phyloP scores from a whole-genome alignment of 1,140 invertebrate genomes.

The Drosophila truncata region DNA sequence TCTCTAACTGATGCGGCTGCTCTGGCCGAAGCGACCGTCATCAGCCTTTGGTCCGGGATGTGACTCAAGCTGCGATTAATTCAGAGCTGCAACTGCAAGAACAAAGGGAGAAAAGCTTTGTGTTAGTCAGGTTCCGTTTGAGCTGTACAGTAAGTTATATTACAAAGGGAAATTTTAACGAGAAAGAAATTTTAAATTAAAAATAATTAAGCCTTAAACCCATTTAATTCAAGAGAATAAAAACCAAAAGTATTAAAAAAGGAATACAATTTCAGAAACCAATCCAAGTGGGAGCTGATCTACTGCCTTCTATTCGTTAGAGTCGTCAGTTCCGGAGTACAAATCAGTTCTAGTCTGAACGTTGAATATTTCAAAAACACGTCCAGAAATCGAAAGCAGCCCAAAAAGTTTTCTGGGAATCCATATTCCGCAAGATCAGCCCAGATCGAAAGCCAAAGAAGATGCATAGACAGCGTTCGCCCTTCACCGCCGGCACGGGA shows the following conservation, averaged over 20 bases:
- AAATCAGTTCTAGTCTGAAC: conserved; percentile 16
- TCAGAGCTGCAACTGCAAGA: conserved; percentile 7
- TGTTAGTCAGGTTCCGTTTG: background rate
- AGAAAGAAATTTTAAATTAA: no score
- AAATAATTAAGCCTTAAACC: no score
- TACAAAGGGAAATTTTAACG: no score
- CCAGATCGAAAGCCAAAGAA: background rate
- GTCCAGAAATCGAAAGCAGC: conserved; percentile 23
- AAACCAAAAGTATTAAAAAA: no score
- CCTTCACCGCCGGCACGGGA: conserved; percentile 41
- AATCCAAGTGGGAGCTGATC: conserved; percentile 1
- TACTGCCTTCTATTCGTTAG: background rate
- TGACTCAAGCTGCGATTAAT: conserved; percentile 29
- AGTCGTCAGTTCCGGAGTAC: background rate
- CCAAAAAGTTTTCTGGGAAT: conserved; percentile 13
- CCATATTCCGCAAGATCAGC: background rate
- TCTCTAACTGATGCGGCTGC: conserved; percentile 19
- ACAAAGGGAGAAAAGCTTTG: conserved; percentile 24
- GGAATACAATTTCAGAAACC: background rate
- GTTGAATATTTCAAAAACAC: conserved; percentile 51
- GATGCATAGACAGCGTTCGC: conserved; percentile 67
- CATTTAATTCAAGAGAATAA: no score
- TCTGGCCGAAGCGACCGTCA: conserved; percentile 24
- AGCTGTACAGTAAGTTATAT: background rate
- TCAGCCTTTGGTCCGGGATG: conserved; percentile 1